phyloP scores from a whole-genome alignment of 2,113 vertebrate species.

The Cheirogaleus medius region DNA sequence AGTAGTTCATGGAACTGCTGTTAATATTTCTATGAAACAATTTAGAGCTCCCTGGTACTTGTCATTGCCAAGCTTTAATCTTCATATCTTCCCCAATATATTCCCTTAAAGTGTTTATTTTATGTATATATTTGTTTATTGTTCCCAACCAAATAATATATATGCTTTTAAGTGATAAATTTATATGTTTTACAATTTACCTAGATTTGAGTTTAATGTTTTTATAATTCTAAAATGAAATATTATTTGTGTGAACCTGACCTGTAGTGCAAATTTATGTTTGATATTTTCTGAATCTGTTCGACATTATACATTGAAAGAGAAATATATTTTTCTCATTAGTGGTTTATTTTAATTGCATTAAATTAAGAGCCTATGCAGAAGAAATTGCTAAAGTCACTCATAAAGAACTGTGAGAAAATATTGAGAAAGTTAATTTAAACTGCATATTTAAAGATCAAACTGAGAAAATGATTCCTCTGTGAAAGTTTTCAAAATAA shows the following conservation, averaged over 20 bases:
- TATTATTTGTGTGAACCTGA: not conserved
- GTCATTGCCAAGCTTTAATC: not conserved
- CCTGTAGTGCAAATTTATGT: not conserved
- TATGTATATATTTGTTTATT: not conserved
- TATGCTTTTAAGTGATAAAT: not conserved
- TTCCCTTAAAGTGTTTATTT: not conserved
- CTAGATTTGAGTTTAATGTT: not conserved
- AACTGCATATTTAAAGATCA: not conserved
- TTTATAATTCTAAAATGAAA: not conserved
- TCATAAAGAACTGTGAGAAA: not conserved
- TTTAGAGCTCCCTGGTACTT: not conserved
- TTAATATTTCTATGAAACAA: not conserved
- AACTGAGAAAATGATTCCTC: not conserved
- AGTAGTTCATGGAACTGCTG: not conserved
- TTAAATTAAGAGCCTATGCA: not conserved
- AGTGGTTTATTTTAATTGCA: not conserved
- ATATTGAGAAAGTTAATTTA: not conserved
- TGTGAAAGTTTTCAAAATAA: not conserved
- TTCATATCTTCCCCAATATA: not conserved
- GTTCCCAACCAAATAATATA: not conserved
- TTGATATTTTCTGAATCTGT: conserved; percentile 23
- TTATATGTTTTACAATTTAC: not conserved
- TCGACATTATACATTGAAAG: not conserved
- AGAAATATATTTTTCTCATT: not conserved
- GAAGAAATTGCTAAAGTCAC: not conserved